Evolutionary conservation across 2,113 vertebrate genomes (phyloP), one percentile per base, ranked within the genome.

Genomic region (Hymenochirus boettgeri): DNA sequence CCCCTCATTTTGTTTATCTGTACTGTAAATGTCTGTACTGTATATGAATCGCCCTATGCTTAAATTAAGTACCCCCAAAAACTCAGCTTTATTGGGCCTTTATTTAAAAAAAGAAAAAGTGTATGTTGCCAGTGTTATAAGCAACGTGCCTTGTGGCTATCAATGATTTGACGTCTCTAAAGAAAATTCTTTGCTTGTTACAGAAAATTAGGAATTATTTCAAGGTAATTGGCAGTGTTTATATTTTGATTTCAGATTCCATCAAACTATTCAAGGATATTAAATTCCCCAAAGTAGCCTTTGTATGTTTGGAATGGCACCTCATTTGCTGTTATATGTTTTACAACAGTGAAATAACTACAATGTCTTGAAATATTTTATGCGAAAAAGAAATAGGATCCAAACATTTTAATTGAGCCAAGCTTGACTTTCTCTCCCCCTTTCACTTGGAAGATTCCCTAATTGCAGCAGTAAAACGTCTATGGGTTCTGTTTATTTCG

Each of bases 401-500:
- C 18, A 55, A 18, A 26, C 52, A 22, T 35, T 57, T 22, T 57
- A 62, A 62, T 62, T 21, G 29, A 23, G 23, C 29, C 10, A 6
- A 6, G 13, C 21, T 48, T 48, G 46, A 22, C 46, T 66, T 1
- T 59, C 11, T 57, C 25, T 19, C 29, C 33, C 33, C 33, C 17
- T 17, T 52, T 21, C 6, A 15, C 25, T 42, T 60, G 31, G 56
- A 59, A 39, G 12, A 5, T 5, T 31, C 23, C n/a, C 22, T 51
- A 46, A 52, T 66, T 58, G 31, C 27, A 10, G 25, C 24, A 21
- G 35, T 53, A 51, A 67, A 4, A 60, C 53, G 48, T 60, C 46
- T 48, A 21, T 25, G 23, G 21, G 13, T 29, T 57, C 10, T 69
- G 65, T 60, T 57, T 50, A 60, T 69, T 59, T 69, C 65, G 47